phyloP scores from a whole-genome alignment of 2,888 invertebrate genomes.

The Octonoba sinensis region DNA sequence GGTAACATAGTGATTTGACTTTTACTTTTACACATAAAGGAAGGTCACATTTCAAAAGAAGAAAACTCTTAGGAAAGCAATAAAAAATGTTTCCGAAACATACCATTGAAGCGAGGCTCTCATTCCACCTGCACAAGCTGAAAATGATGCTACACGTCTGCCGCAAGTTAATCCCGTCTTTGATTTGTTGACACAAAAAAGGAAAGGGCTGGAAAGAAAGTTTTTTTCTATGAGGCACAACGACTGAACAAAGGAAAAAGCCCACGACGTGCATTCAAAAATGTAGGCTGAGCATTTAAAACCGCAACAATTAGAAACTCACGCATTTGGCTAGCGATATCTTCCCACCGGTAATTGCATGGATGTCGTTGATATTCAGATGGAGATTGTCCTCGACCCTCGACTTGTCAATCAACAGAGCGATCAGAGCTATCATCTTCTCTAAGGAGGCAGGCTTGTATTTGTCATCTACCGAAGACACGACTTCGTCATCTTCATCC shows the following conservation, averaged over 20 bases:
- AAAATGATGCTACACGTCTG: constrained; percentile 93
- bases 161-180: constrained; percentile 91
- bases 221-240: no score
- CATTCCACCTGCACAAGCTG: constrained; percentile 91
- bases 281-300: neutral
- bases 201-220: constrained; percentile 81
- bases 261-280: neutral
- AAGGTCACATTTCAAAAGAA: no score
- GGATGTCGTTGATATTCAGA: constrained; percentile 83
- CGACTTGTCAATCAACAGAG: constrained; percentile 88
- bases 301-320: no score
- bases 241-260: no score
- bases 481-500: constrained; percentile 79
- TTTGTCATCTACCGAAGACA: constrained; percentile 78
- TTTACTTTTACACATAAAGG: no score
- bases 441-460: constrained; percentile 91
- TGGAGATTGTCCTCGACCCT: constrained; percentile 80
- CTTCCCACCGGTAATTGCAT: constrained; percentile 88
- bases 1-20: no score
- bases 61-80: no score
- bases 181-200: constrained; percentile 93
- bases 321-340: constrained; percentile 71
- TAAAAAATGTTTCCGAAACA: constrained; percentile 52
- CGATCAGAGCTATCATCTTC: constrained; percentile 94
- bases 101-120: constrained; percentile 84